Percentiles rank a stretch among this genome's conserved stretches.
Conservation (phyloP, 1,140 invertebrate species). For the Philopotamus ludificatus region DNA sequence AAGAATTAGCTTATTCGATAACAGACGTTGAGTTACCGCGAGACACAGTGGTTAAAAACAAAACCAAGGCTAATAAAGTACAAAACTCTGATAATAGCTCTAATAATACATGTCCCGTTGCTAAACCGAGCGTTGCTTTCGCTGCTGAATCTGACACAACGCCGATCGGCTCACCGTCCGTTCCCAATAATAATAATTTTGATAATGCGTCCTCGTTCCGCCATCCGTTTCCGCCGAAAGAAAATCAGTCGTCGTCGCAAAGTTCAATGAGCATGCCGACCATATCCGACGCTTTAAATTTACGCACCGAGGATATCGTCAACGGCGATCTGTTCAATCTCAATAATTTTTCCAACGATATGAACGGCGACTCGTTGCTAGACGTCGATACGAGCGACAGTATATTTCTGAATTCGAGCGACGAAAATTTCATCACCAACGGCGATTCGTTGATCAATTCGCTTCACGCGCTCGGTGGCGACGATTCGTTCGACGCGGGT, state of each 20-base stretch:
- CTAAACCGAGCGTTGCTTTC: background rate
- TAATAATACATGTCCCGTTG: background rate
- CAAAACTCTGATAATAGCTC: background rate
- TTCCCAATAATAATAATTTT: background rate
- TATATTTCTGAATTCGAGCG: background rate
- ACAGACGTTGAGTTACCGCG: background rate
- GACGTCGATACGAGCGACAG: background rate
- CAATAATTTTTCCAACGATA: background rate
- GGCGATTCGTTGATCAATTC: slow-evolving; percentile 17
- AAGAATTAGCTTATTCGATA: no score
- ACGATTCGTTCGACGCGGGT: background rate
- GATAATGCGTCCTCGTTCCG: no score
- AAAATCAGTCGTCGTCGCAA: no score
- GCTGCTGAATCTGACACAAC: background rate
- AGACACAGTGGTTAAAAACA: background rate
- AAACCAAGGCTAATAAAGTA: background rate
- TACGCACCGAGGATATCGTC: background rate
- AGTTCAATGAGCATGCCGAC: background rate
- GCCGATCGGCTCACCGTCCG: background rate
- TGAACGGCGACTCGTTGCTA: background rate
- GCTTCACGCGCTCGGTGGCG: slow-evolving; percentile 16
- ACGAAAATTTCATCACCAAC: slow-evolving; percentile 13
- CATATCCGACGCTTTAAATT: background rate
- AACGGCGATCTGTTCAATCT: no score
- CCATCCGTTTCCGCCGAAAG: no score